These are phyloP conservation scores for Trachythela sp. DNA, from an alignment of 64 coral and sea anemone genomes.

Conservation along the genomic window DNA sequence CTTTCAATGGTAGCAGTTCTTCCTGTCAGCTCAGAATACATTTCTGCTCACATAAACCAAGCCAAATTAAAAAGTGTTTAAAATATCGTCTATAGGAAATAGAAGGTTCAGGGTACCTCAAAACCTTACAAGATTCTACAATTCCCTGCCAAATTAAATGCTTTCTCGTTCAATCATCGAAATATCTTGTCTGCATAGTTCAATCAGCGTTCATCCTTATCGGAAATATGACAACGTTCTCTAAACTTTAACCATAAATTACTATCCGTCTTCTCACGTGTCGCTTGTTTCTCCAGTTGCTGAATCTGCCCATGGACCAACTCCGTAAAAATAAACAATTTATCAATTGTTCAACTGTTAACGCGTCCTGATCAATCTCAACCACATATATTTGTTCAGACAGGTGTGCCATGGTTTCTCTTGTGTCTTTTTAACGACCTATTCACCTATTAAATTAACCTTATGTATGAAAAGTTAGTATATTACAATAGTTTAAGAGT, in stretches of 20 bases:
- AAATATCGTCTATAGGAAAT: neutral
- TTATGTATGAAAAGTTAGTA: too few species aligned
- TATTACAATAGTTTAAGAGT: too few species aligned
- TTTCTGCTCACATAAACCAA: constrained; percentile 17
- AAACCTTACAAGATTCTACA: constrained; percentile 22
- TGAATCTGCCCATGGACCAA: constrained; percentile 12
- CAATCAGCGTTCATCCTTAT: neutral
- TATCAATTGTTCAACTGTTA: constrained; percentile 6
- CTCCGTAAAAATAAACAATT: constrained; percentile 27
- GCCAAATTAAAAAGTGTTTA: constrained; percentile 23
- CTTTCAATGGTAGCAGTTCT: neutral
- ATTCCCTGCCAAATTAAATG: constrained; percentile 28
- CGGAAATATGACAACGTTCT: neutral
- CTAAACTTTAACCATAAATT: neutral
- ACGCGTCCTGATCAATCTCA: neutral
- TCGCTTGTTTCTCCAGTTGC: neutral
- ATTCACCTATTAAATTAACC: too few species aligned
- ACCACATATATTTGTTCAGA: constrained; percentile 9
- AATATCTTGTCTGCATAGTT: neutral
- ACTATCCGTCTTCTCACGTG: neutral
- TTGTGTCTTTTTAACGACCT: too few species aligned
- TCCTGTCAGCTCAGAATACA: constrained; percentile 17
- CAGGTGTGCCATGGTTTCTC: constrained; percentile 23
- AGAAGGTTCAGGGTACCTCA: constrained; percentile 19
- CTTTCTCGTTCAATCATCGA: neutral